phyloP scores from a whole-genome alignment of 2,113 vertebrate genomes.

The Bambusicola thoracicus region DNA sequence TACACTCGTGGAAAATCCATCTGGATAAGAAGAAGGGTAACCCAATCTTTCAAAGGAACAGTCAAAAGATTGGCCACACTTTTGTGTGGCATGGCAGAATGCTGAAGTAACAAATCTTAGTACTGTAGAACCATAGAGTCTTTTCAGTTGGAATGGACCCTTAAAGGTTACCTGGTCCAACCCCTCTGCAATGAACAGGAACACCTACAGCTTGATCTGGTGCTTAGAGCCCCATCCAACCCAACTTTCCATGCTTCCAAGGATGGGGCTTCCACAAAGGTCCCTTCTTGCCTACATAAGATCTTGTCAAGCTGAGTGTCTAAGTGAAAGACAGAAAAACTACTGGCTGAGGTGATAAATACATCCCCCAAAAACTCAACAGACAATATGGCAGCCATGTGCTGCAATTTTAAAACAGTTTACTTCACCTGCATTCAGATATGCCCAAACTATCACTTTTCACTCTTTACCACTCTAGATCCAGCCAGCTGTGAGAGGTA shows the following conservation, averaged over 20 bases:
- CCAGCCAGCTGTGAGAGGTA: neutral
- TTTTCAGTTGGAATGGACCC: too few species aligned
- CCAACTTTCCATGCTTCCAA: too few species aligned
- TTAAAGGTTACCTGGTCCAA: too few species aligned
- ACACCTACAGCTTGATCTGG: too few species aligned
- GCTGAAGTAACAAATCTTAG: neutral
- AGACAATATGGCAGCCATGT: neutral
- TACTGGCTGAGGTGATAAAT: neutral
- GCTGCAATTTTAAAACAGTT: neutral
- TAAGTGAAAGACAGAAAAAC: neutral
- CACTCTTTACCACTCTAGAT: neutral
- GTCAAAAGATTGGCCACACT: neutral
- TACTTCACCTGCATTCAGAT: neutral
- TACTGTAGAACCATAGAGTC: too few species aligned
- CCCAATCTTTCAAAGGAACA: neutral
- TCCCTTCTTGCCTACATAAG: neutral
- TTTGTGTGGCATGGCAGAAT: neutral
- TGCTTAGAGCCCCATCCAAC: too few species aligned
- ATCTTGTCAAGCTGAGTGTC: neutral
- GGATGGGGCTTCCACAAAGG: neutral
- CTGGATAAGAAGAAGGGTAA: neutral
- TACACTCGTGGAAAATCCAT: neutral
- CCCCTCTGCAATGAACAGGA: too few species aligned
- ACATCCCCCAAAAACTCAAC: neutral
- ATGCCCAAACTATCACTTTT: neutral